A percentile compares a stretch with the other conserved stretches of the same genome.
phyloP scores from a whole-genome alignment of 2,888 invertebrate genomes.

The Aspidiotus destructor region DNA sequence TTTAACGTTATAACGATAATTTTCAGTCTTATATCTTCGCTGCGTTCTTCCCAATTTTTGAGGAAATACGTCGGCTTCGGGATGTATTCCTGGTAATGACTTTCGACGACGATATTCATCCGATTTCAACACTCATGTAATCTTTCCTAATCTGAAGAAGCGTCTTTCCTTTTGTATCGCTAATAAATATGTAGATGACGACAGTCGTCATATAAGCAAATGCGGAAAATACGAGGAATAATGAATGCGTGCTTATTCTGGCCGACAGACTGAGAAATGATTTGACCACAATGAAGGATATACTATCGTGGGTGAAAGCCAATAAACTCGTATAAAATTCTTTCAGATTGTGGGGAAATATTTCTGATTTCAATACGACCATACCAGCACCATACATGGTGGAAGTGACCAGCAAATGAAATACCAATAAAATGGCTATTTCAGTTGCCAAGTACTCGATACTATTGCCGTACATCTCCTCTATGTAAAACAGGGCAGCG shows the following conservation, averaged over 20 bases:
- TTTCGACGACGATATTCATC: no score
- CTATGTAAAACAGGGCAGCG: background rate
- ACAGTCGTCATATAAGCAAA: background rate
- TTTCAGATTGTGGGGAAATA: conserved; percentile 3
- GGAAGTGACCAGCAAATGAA: background rate
- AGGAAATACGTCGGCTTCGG: no score
- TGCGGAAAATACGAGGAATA: background rate
- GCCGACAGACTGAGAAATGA: background rate
- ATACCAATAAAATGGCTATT: background rate
- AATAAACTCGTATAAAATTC: conserved; percentile 2
- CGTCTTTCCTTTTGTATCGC: conserved; percentile 2
- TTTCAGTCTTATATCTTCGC: no score
- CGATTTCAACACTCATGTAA: background rate
- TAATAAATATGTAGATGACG: background rate
- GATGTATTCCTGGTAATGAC: no score
- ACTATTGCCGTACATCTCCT: background rate
- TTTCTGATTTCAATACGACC: background rate
- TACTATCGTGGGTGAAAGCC: background rate
- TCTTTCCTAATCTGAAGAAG: conserved; percentile 1
- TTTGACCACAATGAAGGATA: background rate
- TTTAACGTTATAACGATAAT: no score
- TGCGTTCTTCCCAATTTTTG: no score
- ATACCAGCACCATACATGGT: background rate
- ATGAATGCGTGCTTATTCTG: background rate
- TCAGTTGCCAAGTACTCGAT: background rate